Base-by-base conservation (phyloP, 2,888 invertebrate species). In the Suillia variegata region DNA sequence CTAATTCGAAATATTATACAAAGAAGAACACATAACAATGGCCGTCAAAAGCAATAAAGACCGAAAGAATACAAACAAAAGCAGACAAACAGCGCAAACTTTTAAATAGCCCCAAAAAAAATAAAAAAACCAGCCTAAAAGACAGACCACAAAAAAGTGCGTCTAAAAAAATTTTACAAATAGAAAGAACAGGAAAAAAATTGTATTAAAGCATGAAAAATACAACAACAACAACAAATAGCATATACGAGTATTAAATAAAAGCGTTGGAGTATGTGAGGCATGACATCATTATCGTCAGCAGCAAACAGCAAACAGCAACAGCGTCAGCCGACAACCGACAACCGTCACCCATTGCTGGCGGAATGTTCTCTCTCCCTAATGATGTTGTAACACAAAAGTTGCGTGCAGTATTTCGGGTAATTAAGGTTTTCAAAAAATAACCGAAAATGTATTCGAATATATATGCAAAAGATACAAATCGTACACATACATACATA, bases 51-150 rank as follows among this genome's bases (percentile, higher is more conserved):
- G 10, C 26, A 26, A 26, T 5, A 10, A 26, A 10, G 5, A 26
- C 10, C 26, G 10, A 26, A 26, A 26, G 10, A 26, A 38, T 38
- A n/a, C 6, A 38, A 38, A 13, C 38, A n/a, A 38, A 38, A 38
- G 38, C 38, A 38, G 6, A 31, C 38, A 10, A 38, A 38, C 33
- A 52, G n/a, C n/a, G n/a, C 18, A 21, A 49, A 26, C 6, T 49
- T 26, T 12, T 53, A 8, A 49, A 20, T 26, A 42, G 45, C 33
- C 54, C 48, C 49, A 58, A 22, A 12, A 38, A 49, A 24, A 42
- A 47, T 31, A 34, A 15, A 15, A 21, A 42, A 18, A 20, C 10
- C 15, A 33, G 20, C 34, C 34, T 21, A 15, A 21, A 13, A 24
- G 21, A 38, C 42, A 20, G 20, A 51, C 12, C 18, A 8, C 31